Evolutionary conservation across 1,140 invertebrate species (phyloP), one percentile per base, ranked within the genome.

Genomic region (Hylaeus volcanicus): DNA sequence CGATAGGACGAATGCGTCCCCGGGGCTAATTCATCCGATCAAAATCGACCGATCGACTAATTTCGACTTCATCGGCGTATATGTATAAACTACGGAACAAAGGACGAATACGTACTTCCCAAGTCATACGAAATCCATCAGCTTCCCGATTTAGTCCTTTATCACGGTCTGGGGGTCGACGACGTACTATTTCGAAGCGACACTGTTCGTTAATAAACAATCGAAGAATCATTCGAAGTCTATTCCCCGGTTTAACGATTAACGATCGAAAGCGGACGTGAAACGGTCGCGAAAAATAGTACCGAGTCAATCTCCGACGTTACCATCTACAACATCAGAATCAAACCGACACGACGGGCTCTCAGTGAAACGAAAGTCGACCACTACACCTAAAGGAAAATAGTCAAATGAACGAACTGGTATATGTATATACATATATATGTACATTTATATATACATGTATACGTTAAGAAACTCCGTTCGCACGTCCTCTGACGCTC

Each of bases 271-370:
- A 26, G 4, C 26, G 26, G 26, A 26, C 26, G 2, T 0, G 43
- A n/a, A 41, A 56, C 39, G 5, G 55, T 9, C 14, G 9, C 39
- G 61, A 53, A 15, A 26, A 76, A 71, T 71, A 39, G 61, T 81
- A 74, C 71, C 51, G 70, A 74, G 70, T 65, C 48, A 6, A 58
- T 1, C 53, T 58, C 61, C 43, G 77, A 65, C 70, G 26, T 51
- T 65, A 74, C 70, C 70, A 86, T 71, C 65, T 65, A 86, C 83
- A 81, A 85, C 79, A 86, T 86, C 70, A 86, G 68, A 86, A 9
- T 85, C 83, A 86, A 86, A 82, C 68, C 83, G 83, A 82, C 84
- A 86, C 79, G 79, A 85, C 56, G 79, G 60, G 75, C 74, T 85
- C 78, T 81, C 78, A 60, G 60, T 14, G 64, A 72, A 51, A 69